Base-by-base conservation (phyloP, 2,797 vertebrate species). In the Sebastiscus albofasciatus region DNA sequence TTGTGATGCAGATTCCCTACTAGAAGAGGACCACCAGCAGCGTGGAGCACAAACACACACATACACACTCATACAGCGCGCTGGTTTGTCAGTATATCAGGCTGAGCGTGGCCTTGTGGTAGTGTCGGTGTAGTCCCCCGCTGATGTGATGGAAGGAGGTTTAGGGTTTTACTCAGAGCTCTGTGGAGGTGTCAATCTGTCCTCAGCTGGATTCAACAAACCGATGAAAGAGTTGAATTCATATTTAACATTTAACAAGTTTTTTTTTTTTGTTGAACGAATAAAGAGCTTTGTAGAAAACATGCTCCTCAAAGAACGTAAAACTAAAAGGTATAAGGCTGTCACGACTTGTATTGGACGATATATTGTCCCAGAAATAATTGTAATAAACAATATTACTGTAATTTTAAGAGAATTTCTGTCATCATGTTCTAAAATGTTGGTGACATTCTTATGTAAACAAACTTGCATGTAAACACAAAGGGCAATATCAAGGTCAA, bases 1-100 rank as follows among this genome's bases (percentile, higher is more conserved):
- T 92, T 92, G 89, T 90, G 86, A 94, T 93, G 90, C 84, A 93
- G 87, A 91, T 92, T 86, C 80, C 39, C 79, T 29, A 55, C 58
- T 22, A 74, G 52, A 65, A 13, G 72, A 86, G 75, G 93, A 93
- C 93, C 94, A 94, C 94, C 94, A 90, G 85, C 87, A 78, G 84
- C 58, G 86, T 58, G 61, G 65, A 65, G 34, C 73, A 65, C 70
- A 77, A 18, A 71, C 67, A 75, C 66, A 31, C 72, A 46, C 73
- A 68, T 4, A 49, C 77, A 69, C n/a, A 82, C 46, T 14, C 72
- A 33, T 11, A 75, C 56, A 67, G 75, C 54, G 13, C n/a, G 60
- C 24, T 11, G 39, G 73, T 70, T 58, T 55, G 78, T 75, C 64
- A 56, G 81, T 65, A 71, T 13, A 70, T 75, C 79, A 52, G 76